phyloP scores from a whole-genome alignment of 2,113 vertebrate species.

The Passerina amoena region DNA sequence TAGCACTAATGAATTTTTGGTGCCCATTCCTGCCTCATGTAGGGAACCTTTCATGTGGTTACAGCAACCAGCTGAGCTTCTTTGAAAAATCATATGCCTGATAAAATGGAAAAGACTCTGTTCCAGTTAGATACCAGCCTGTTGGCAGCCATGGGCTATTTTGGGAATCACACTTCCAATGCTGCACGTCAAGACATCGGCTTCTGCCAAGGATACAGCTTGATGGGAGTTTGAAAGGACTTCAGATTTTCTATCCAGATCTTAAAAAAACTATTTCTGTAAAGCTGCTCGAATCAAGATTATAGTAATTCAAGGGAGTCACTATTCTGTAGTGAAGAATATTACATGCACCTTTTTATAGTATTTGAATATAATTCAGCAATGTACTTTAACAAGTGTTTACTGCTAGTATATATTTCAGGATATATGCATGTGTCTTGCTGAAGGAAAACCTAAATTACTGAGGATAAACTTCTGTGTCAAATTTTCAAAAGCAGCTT shows the following conservation, averaged over 20 bases:
- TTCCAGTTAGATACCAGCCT: slow-evolving; percentile 3
- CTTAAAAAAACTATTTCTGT: not conserved
- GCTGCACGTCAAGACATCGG: not conserved
- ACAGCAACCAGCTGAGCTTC: not conserved
- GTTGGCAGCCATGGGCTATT: slow-evolving; percentile 4
- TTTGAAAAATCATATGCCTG: not conserved
- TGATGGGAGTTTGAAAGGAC: not conserved
- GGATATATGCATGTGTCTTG: not conserved
- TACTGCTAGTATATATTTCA: not conserved
- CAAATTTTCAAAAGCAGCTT: not conserved
- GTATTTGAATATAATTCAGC: not conserved
- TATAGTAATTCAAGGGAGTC: not conserved
- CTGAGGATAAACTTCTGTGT: not conserved
- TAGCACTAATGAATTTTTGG: not conserved
- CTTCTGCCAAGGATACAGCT: not conserved
- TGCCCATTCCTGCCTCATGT: not conserved
- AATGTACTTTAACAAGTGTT: not conserved
- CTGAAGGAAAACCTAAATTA: not conserved
- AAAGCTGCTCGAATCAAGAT: not conserved
- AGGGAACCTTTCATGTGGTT: not conserved
- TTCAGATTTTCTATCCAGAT: not conserved
- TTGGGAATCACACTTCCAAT: slow-evolving; percentile 5
- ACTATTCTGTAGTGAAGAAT: not conserved
- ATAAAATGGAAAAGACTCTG: slow-evolving; percentile 15
- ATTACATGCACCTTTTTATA: not conserved